These are phyloP conservation scores for Lytechinus variegatus DNA, from an alignment of 35 echinoderm and acorn worm genomes.

Conservation along the genomic window DNA sequence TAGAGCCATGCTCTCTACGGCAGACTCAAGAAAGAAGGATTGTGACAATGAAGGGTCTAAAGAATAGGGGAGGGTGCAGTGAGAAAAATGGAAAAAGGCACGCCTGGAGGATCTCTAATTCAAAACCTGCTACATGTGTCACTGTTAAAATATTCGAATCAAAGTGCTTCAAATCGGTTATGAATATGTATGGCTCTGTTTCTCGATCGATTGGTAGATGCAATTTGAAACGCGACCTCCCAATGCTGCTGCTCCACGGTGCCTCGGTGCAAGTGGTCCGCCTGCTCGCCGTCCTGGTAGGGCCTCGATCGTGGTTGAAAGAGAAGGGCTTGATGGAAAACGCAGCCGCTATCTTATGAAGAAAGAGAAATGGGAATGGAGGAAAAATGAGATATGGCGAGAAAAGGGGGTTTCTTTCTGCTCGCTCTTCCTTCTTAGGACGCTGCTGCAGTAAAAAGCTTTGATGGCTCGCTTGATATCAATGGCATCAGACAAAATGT, in stretches of 20 bases:
- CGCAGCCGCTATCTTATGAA: background rate
- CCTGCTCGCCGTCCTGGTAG: background rate
- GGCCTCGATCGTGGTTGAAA: background rate
- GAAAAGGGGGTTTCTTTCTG: background rate
- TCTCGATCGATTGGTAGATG: constrained; percentile 32
- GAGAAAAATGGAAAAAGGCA: background rate
- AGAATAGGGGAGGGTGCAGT: background rate
- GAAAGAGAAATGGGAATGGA: background rate
- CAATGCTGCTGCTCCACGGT: constrained; percentile 16
- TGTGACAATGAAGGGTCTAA: constrained; percentile 23
- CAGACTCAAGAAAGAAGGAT: background rate
- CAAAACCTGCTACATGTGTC: constrained; percentile 57
- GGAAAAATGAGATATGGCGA: constrained; percentile 21
- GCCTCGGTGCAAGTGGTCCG: constrained; percentile 23
- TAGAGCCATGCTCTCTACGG: constrained; percentile 20
- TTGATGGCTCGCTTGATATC: constrained; percentile 1
- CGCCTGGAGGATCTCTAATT: constrained; percentile 40
- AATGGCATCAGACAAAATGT: constrained; percentile 21
- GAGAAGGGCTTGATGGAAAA: constrained; percentile 22
- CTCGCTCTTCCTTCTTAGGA: background rate
- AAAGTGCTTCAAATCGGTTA: constrained; percentile 55
- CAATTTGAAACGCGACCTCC: constrained; percentile 53
- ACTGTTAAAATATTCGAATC: constrained; percentile 51
- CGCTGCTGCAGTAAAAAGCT: background rate
- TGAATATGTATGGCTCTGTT: constrained; percentile 48